These are phyloP conservation scores for Adela reaumurella DNA, from an alignment of 2,888 invertebrate species.

Conservation along the genomic window DNA sequence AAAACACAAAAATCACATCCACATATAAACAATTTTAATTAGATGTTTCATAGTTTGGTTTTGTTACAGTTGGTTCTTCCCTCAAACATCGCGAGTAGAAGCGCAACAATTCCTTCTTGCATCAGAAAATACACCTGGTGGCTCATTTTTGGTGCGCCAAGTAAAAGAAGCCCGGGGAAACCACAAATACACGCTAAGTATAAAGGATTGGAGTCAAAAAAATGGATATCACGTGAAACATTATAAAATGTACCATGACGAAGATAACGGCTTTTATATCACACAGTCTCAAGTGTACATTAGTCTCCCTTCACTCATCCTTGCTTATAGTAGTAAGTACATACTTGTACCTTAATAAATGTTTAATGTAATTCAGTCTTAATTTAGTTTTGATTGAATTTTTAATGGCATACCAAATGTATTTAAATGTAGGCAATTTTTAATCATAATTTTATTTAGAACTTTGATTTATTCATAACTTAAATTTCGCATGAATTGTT, in stretches of 20 bases:
- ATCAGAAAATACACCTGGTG: constrained; percentile 74
- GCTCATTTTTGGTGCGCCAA: constrained; percentile 83
- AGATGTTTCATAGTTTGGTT: no score
- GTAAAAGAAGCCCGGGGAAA: constrained; percentile 90
- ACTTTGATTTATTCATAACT: no score
- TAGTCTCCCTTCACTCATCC: not conserved
- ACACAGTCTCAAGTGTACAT: constrained; percentile 30
- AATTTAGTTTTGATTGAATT: no score
- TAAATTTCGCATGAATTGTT: no score
- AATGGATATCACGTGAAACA: constrained; percentile 85
- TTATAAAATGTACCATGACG: constrained; percentile 86
- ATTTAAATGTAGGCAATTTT: no score
- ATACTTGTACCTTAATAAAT: no score
- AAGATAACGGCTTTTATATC: constrained; percentile 85
- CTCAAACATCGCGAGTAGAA: constrained; percentile 83
- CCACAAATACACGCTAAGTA: constrained; percentile 66
- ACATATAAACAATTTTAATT: no score
- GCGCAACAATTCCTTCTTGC: constrained; percentile 83
- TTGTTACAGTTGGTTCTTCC: constrained; percentile 82
- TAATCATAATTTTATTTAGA: no score
- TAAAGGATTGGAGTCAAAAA: constrained; percentile 80
- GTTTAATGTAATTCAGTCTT: no score
- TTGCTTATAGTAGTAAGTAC: not conserved
- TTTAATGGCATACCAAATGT: no score
- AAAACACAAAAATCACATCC: no score